A percentile compares a stretch with the other conserved stretches of the same genome.
Conservation (phyloP, 2,797 vertebrate species). For the Saxicola maurus region DNA sequence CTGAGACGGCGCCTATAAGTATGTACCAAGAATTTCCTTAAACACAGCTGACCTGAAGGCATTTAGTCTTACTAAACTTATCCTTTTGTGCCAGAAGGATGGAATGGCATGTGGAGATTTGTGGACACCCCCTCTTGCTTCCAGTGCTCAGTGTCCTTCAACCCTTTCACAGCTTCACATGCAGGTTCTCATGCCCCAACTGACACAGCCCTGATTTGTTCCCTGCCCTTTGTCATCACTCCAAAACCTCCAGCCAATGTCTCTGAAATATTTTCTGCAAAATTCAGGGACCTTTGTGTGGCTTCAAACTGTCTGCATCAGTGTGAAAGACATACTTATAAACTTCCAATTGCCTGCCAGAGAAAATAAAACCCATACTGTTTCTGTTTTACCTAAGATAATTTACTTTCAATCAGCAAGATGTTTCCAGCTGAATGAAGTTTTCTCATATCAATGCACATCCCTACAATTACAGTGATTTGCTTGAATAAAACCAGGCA, state of each 20-base stretch:
- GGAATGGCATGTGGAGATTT: not conserved
- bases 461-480: not conserved
- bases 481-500: slow-evolving; percentile 5
- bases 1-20: not conserved
- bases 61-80: not conserved
- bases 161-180: not conserved
- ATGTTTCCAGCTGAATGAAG: slow-evolving; percentile 22
- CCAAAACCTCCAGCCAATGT: not conserved
- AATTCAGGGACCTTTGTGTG: not conserved
- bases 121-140: not conserved
- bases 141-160: not conserved
- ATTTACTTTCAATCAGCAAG: slow-evolving; percentile 28
- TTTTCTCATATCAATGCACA: not conserved
- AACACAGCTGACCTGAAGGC: not conserved
- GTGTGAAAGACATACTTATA: not conserved
- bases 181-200: not conserved
- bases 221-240: not conserved
- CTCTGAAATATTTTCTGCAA: not conserved
- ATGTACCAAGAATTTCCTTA: not conserved
- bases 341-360: not conserved
- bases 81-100: not conserved
- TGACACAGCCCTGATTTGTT: not conserved
- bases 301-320: not conserved
- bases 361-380: slow-evolving; percentile 3
- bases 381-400: slow-evolving; percentile 27